These are phyloP conservation scores for Coptodon bakossiorum DNA, from an alignment of 2,113 vertebrate genomes.

Conservation along the genomic window DNA sequence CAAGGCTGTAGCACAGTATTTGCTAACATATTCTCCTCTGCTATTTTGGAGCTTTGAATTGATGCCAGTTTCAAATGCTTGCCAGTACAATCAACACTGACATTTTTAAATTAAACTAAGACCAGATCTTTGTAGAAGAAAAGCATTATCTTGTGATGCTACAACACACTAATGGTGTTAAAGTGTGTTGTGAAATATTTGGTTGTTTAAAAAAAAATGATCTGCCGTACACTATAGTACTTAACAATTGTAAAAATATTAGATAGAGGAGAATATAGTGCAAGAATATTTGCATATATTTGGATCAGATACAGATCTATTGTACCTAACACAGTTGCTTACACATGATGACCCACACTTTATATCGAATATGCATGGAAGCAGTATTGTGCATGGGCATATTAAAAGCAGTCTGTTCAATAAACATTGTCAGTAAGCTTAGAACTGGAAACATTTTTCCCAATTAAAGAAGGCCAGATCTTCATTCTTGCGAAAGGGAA, in stretches of 20 bases:
- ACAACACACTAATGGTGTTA: not conserved
- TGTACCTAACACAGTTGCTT: not conserved
- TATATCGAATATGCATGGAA: not conserved
- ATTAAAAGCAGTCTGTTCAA: not conserved
- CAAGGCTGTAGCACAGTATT: not conserved
- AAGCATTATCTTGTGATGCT: not conserved
- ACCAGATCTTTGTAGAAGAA: not conserved
- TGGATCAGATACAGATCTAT: not conserved
- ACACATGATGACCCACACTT: not conserved
- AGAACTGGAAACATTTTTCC: not conserved
- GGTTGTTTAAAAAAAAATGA: not conserved
- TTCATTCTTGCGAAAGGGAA: not conserved
- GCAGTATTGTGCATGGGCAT: not conserved
- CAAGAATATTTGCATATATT: not conserved
- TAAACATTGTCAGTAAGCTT: not conserved
- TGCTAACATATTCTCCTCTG: not conserved
- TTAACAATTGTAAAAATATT: not conserved
- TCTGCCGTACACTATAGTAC: not conserved
- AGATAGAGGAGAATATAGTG: not conserved
- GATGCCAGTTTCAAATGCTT: not conserved
- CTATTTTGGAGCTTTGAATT: not conserved
- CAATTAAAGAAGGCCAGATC: not conserved
- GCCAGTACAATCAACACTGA: not conserved
- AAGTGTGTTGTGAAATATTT: not conserved
- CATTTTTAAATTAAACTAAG: not conserved